A percentile compares a stretch with the other conserved stretches of the same genome.
Evolutionary conservation across 2,113 vertebrate genomes (phyloP).

Genomic region (Cromileptes altivelis): DNA sequence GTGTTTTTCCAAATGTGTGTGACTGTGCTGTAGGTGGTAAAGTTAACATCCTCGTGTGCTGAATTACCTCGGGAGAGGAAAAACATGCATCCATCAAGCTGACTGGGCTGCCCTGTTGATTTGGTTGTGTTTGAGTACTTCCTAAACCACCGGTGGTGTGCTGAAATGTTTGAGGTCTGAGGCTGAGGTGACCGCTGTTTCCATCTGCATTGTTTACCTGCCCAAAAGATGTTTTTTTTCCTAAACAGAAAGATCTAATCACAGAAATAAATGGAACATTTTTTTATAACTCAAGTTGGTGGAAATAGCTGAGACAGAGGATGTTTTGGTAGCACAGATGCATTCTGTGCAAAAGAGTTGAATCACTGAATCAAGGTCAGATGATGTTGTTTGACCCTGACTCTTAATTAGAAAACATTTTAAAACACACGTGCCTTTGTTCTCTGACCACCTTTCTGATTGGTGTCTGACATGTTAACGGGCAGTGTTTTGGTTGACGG

Average conservation of each 20-base stretch:
- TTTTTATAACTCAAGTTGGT: slow-evolving; percentile 14
- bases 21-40: slow-evolving; percentile 53
- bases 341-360: not conserved
- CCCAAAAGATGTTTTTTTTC: slow-evolving; percentile 31
- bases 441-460: slow-evolving; percentile 18
- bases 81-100: slow-evolving; percentile 59
- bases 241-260: slow-evolving; percentile 48
- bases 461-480: slow-evolving; percentile 41
- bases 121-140: slow-evolving; percentile 49
- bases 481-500: slow-evolving; percentile 52
- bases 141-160: slow-evolving; percentile 41
- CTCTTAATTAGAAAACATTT: slow-evolving; percentile 42
- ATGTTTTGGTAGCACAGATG: slow-evolving; percentile 29
- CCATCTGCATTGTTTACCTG: slow-evolving; percentile 57
- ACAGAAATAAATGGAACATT: not conserved
- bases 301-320: slow-evolving; percentile 13
- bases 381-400: slow-evolving; percentile 7
- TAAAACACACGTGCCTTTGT: slow-evolving; percentile 9
- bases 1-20: slow-evolving; percentile 34
- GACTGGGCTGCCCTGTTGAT: slow-evolving; percentile 29
- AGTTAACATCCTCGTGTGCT: slow-evolving; percentile 56
- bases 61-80: slow-evolving; percentile 42
- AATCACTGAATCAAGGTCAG: not conserved
- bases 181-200: slow-evolving; percentile 18
- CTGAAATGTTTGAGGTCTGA: slow-evolving; percentile 59